phyloP scores from a whole-genome alignment of 2,113 vertebrate species.

The Mormyrus iriodes region DNA sequence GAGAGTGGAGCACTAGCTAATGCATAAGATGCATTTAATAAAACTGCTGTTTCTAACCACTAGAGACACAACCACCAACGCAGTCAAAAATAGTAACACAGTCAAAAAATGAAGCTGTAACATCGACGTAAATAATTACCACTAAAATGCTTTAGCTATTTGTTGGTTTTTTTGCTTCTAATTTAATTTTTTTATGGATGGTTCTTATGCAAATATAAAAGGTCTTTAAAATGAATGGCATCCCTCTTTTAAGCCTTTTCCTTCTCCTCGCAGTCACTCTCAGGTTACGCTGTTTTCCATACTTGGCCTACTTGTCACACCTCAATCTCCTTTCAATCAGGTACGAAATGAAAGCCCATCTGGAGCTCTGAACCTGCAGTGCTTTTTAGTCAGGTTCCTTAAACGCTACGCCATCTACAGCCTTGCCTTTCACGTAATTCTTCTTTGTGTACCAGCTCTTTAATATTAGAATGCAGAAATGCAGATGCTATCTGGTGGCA shows the following conservation, averaged over 20 bases:
- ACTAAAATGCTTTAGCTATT: background rate
- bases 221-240: background rate
- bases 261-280: background rate
- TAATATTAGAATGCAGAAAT: conserved; percentile 30
- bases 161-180: background rate
- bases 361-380: background rate
- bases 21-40: background rate
- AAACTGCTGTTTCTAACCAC: background rate
- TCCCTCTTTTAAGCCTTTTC: background rate
- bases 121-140: background rate
- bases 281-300: background rate
- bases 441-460: background rate
- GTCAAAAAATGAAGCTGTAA: background rate
- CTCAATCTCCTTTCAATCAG: background rate
- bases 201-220: background rate
- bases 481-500: conserved; percentile 59
- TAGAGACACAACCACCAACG: background rate
- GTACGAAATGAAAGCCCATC: background rate
- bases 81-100: background rate
- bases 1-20: conserved; percentile 3
- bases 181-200: background rate
- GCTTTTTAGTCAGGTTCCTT: background rate
- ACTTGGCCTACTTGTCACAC: background rate
- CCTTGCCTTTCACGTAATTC: background rate
- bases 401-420: background rate